phyloP scores from a whole-genome alignment of 2,797 vertebrate genomes.

The Arrhamphus sclerolepis region DNA sequence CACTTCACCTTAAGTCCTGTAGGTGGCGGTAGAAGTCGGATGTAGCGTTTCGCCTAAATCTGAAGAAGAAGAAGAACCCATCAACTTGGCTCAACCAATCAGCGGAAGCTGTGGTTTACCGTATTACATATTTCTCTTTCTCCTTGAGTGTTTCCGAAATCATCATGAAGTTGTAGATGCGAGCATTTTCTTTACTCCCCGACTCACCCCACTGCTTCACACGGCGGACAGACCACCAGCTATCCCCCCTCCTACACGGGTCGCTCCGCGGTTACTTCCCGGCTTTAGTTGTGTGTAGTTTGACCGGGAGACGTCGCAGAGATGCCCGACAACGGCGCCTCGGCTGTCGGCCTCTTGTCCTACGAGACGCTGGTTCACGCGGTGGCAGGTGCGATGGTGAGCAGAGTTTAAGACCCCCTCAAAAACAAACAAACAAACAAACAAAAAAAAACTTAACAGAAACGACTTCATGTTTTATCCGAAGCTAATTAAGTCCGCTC shows the following conservation, averaged over 20 bases:
- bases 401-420: slow-evolving; percentile 15
- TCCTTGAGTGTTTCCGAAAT: background rate
- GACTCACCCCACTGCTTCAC: background rate
- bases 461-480: background rate
- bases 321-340: slow-evolving; percentile 71
- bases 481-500: background rate
- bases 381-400: slow-evolving; percentile 83
- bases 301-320: slow-evolving; percentile 26
- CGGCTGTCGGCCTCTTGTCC: slow-evolving; percentile 71
- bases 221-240: background rate
- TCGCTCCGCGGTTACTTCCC: background rate
- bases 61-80: too few species aligned
- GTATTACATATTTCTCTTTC: too few species aligned
- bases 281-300: background rate
- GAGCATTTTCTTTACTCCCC: background rate
- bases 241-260: background rate
- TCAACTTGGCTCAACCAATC: too few species aligned
- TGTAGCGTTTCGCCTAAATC: too few species aligned
- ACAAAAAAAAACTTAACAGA: background rate
- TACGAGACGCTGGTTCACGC: slow-evolving; percentile 86
- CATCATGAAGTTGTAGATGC: background rate
- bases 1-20: too few species aligned
- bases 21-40: too few species aligned
- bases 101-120: too few species aligned
- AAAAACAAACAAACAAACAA: too few species aligned